Base-by-base conservation (phyloP, 2,888 invertebrate genomes). In the Ectemnius continuus region DNA sequence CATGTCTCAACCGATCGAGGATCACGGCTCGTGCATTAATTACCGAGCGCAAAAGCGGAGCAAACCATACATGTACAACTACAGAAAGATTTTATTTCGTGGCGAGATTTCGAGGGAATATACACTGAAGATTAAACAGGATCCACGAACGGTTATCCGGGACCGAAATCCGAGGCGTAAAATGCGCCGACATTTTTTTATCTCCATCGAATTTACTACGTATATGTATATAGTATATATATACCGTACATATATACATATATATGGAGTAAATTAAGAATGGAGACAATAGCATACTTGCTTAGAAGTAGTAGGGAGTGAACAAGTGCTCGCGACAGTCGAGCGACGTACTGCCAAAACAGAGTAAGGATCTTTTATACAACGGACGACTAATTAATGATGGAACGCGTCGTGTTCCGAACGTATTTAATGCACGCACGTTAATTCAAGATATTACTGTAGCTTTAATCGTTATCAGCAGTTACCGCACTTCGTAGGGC, bases 381-480 rank as follows among this genome's bases (percentile, higher is more conserved):
- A 79, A 84, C 80, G 78, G 83, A 86, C 48, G 45, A 77, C 75
- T 77, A 81, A 83, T 76, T 70, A 78, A 76, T 76, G 71, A 20
- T n/a, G 23, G 45, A 18, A 67, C 76, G 73, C 77, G 85, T 82
- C 87, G 83, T 84, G 80, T 36, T 36, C 78, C 63, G 84, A 84
- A 86, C 84, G 80, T 87, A 89, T 80, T 86, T 86, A 85, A 86
- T 85, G 85, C 89, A 89, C 89, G 85, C 88, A 88, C 87, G 85
- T 88, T 88, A 82, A 88, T 88, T 88, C 87, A 88, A 88, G 80
- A 84, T 87, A 88, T 88, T 88, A 88, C 88, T 86, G 88, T 90
- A 90, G 89, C 88, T 89, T 89, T 89, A 89, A 89, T 89, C 86
- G 88, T 89, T 90, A 90, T 84, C 86, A 78, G 84, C 88, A 87